These are phyloP conservation scores for Chymomyza costata DNA, from an alignment of 1,140 invertebrate species.

Conservation along the genomic window DNA sequence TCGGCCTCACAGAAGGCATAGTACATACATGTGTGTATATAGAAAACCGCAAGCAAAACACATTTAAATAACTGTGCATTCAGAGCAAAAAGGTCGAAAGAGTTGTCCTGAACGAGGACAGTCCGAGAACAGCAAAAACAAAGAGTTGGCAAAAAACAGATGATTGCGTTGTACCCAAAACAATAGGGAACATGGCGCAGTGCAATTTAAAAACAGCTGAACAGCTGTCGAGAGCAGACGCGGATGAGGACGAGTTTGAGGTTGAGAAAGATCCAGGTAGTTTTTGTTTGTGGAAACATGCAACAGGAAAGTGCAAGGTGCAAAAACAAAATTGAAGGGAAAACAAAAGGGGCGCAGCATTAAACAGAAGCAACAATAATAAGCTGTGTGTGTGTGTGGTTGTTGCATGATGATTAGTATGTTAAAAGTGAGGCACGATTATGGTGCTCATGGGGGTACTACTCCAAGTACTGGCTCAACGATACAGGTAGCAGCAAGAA, in stretches of 20 bases:
- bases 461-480: no score
- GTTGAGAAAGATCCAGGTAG: conserved; percentile 16
- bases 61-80: conserved; percentile 67
- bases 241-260: conserved; percentile 10
- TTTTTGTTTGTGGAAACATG: conserved; percentile 17
- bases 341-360: conserved; percentile 35
- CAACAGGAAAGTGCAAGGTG: conserved; percentile 52
- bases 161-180: conserved; percentile 56
- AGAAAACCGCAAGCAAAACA: conserved; percentile 63
- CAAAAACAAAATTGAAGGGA: conserved; percentile 46
- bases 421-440: conserved; percentile 23
- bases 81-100: conserved; percentile 18
- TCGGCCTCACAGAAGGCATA: not conserved
- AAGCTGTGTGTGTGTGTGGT: conserved; percentile 30
- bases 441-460: conserved; percentile 23
- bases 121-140: conserved; percentile 8
- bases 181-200: conserved; percentile 37
- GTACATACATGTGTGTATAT: no score
- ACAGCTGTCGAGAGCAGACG: conserved; percentile 50
- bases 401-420: conserved; percentile 44
- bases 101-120: conserved; percentile 18
- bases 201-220: conserved; percentile 4
- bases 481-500: conserved; percentile 52
- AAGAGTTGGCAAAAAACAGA: conserved; percentile 47
- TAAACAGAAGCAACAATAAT: conserved; percentile 67